These are phyloP conservation scores for Glareola pratincola DNA, from an alignment of 2,113 vertebrate genomes.

Conservation along the genomic window DNA sequence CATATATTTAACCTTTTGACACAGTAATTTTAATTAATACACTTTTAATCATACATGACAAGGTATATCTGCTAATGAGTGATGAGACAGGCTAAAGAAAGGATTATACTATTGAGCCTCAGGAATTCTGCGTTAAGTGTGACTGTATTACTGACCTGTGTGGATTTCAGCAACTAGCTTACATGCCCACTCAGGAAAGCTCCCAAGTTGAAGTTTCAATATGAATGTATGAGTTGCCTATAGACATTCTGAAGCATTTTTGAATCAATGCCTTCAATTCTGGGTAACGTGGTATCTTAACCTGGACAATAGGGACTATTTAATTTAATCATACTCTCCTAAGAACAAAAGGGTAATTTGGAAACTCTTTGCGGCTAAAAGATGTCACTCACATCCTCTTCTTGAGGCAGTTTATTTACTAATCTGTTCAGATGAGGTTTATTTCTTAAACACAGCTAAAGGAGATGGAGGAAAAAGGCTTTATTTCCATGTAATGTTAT, in stretches of 20 bases:
- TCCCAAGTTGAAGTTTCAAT: background rate
- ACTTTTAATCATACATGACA: constrained; percentile 59
- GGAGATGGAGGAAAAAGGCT: background rate
- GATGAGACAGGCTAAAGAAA: background rate
- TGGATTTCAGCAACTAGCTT: background rate
- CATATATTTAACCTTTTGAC: constrained; percentile 59
- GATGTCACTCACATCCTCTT: background rate
- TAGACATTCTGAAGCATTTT: background rate
- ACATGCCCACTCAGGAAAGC: background rate
- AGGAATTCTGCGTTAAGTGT: background rate
- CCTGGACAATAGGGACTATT: background rate
- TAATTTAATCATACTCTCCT: background rate
- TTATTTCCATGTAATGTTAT: background rate
- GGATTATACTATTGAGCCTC: background rate
- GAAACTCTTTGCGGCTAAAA: background rate
- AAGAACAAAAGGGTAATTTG: background rate
- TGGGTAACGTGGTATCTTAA: background rate
- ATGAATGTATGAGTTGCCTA: background rate
- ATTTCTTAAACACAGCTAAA: background rate
- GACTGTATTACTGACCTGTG: background rate
- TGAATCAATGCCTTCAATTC: background rate
- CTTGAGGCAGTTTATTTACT: background rate
- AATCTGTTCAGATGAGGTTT: background rate
- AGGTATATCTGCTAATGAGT: background rate
- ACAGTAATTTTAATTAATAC: constrained; percentile 53